Base-by-base conservation (phyloP, 1,140 invertebrate species). In the Ptiloglossa arizonensis region DNA sequence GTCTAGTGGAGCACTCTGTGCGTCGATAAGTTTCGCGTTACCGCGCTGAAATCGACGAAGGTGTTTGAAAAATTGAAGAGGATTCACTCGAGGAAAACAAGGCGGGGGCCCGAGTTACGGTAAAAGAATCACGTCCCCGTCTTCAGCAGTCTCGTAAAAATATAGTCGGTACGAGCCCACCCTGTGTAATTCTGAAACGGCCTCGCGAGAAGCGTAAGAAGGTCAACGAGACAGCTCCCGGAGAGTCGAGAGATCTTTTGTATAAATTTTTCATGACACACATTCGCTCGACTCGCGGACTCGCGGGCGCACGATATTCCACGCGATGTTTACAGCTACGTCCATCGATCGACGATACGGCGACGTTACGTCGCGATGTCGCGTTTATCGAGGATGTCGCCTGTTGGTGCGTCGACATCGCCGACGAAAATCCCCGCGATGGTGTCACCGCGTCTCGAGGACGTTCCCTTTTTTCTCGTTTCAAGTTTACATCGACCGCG, bases 191-290 rank as follows among this genome's bases (percentile, higher is more conserved):
- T 56, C 54, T 56, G 54, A 57, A 57, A 57, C 54, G 15, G 27
- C 54, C 54, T 57, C 29, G 54, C 27, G 29, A 57, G 27, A 57
- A 56, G 52, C 52, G 52, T 24, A 56, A 57, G 54, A 57, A 57
- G 54, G 54, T 57, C 54, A 57, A 57, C 27, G 17, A 57, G 54
- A 19, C 54, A 8, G 54, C 54, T 19, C 54, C 35, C 54, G 27
- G 54, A 17, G 54, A 17, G 54, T 57, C 6, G 27, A 57, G 54
- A 57, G 54, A 57, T 57, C 54, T 57, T 57, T 57, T 57, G 27
- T 57, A 57, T 57, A 57, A 57, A 57, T 57, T 57, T 57, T 57
- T 57, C 27, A 57, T 57, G 27, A 57, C 54, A 57, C 54, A 57
- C 27, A 57, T 57, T 32, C 54, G 15, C 5, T 6, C 9, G 54